Conservation (phyloP, 2,797 vertebrate species). For the Urosaurus nigricauda region DNA sequence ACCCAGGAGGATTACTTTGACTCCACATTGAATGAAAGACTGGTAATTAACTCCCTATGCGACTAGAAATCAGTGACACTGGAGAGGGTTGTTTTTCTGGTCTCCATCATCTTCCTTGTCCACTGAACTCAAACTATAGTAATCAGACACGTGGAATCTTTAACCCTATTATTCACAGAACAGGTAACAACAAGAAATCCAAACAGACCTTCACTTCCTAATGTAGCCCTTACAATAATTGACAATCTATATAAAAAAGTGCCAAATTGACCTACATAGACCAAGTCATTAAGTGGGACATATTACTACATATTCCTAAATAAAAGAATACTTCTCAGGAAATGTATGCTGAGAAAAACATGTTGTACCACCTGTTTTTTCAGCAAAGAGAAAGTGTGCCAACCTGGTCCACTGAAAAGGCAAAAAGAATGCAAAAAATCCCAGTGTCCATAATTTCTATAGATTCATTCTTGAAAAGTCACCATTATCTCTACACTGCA, state of each 20-base stretch:
- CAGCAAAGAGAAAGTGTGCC: not conserved
- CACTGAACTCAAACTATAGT: slow-evolving; percentile 37
- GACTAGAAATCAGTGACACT: slow-evolving; percentile 65
- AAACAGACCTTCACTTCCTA: slow-evolving; percentile 2
- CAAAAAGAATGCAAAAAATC: not conserved
- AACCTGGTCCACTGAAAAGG: not conserved
- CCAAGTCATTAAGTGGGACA: not conserved
- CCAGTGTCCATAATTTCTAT: not conserved
- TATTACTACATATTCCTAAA: not conserved
- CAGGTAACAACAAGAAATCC: slow-evolving; percentile 7
- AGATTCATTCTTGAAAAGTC: slow-evolving; percentile 41
- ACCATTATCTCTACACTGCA: slow-evolving; percentile 8
- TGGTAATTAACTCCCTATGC: slow-evolving; percentile 71
- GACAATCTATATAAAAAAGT: not conserved
- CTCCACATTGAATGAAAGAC: slow-evolving; percentile 72
- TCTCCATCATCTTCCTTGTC: slow-evolving; percentile 39
- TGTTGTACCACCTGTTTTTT: not conserved
- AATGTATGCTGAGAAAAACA: not conserved
- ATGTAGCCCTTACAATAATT: not conserved
- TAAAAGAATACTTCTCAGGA: not conserved
- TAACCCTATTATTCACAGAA: slow-evolving; percentile 42
- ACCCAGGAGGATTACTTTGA: slow-evolving; percentile 79
- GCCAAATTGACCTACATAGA: not conserved
- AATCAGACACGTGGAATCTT: slow-evolving; percentile 26
- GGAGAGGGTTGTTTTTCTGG: slow-evolving; percentile 62